These are phyloP conservation scores for Synanthedon vespiformis DNA, from an alignment of 2,888 invertebrate genomes.

Conservation along the genomic window DNA sequence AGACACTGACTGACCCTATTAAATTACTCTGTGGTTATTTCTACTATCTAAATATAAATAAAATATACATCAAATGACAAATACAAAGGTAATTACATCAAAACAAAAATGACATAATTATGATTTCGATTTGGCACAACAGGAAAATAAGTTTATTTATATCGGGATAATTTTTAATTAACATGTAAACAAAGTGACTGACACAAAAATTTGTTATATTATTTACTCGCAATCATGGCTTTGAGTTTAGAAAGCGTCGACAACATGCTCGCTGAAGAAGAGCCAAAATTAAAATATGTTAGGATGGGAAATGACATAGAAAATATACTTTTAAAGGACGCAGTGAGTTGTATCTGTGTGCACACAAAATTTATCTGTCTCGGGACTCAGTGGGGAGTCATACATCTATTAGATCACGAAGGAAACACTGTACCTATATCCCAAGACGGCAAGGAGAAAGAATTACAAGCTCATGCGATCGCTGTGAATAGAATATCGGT, in stretches of 20 bases:
- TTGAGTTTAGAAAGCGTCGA: slow-evolving; percentile 56
- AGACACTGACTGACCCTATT: no score
- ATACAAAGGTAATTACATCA: no score
- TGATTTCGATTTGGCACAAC: no score
- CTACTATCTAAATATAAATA: no score
- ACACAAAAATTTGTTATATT: no score
- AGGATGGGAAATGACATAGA: slow-evolving; percentile 89
- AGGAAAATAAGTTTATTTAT: no score
- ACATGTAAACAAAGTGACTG: no score
- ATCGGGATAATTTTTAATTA: no score
- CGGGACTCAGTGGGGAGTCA: slow-evolving; percentile 92
- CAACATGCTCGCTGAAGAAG: slow-evolving; percentile 64
- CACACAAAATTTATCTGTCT: slow-evolving; percentile 95
- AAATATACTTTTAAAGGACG: slow-evolving; percentile 85
- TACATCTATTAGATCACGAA: slow-evolving; percentile 91
- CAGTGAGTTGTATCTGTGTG: slow-evolving; percentile 90
- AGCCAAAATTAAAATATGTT: slow-evolving; percentile 93
- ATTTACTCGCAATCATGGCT: slow-evolving; percentile 30
- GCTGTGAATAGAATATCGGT: slow-evolving; percentile 96
- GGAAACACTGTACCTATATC: slow-evolving; percentile 79
- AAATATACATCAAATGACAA: no score
- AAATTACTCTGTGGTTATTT: no score
- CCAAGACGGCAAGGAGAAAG: slow-evolving; percentile 73
- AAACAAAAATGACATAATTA: no score
- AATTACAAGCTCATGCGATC: slow-evolving; percentile 83